Evolutionary conservation across 2,888 invertebrate species (phyloP).

Genomic region (Morpho deidamia): DNA sequence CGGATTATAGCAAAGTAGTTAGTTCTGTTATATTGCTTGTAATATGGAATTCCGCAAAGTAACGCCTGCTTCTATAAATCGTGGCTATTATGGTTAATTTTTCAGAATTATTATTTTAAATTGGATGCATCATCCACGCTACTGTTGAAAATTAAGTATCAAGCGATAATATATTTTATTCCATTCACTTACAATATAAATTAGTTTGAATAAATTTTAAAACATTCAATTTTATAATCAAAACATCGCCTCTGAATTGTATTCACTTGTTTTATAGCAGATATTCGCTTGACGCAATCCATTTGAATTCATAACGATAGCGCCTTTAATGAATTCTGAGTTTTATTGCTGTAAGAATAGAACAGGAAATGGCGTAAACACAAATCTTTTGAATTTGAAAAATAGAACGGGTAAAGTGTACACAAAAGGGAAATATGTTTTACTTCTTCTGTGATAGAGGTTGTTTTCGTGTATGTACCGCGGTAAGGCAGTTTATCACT

Average conservation of each 20-base stretch:
- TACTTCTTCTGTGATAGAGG: constrained; percentile 29
- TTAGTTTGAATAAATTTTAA: constrained; percentile 5
- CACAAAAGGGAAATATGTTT: constrained; percentile 24
- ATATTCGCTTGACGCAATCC: constrained; percentile 21
- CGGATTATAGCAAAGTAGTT: too few species aligned
- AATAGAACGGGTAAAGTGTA: constrained; percentile 26
- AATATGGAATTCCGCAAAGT: too few species aligned
- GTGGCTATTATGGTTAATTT: neutral
- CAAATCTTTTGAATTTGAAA: constrained; percentile 42
- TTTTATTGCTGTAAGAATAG: constrained; percentile 65
- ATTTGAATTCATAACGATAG: constrained; percentile 34
- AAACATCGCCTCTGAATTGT: constrained; percentile 21
- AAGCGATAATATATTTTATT: constrained; percentile 4
- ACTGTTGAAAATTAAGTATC: neutral
- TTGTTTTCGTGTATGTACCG: constrained; percentile 33
- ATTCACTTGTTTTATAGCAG: constrained; percentile 19
- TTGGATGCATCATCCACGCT: neutral
- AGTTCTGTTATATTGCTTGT: too few species aligned
- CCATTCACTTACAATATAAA: constrained; percentile 1
- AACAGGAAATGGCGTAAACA: constrained; percentile 63
- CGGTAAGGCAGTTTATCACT: constrained; percentile 59
- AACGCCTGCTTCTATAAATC: too few species aligned
- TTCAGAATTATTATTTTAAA: neutral
- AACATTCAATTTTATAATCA: constrained; percentile 9
- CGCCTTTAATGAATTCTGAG: constrained; percentile 53